Conservation (phyloP, 2,113 vertebrate species). For the Chlorodrepanis virens region DNA sequence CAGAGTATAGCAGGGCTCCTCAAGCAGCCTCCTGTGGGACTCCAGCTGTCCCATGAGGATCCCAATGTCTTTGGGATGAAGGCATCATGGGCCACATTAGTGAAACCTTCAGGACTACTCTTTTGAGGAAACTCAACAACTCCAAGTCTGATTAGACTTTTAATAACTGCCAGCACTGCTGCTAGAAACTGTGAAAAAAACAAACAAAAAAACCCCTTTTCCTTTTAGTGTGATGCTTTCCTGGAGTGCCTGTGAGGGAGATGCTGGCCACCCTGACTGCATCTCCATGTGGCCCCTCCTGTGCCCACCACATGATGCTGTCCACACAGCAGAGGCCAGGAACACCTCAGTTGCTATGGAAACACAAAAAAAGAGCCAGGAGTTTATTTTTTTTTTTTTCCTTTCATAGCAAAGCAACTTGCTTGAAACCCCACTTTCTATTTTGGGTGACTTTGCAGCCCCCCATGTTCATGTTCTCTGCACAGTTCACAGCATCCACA, state of each 20-base stretch:
- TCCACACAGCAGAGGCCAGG: neutral
- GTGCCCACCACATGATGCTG: fast-evolving
- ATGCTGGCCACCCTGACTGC: neutral
- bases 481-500: fast-evolving
- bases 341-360: neutral
- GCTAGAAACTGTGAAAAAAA: neutral
- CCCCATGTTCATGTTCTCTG: neutral
- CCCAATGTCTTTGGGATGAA: neutral
- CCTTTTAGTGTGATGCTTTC: neutral
- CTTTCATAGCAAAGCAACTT: neutral
- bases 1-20: fast-evolving
- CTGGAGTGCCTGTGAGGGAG: neutral
- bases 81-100: fast-evolving
- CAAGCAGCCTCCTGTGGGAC: fast-evolving
- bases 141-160: neutral
- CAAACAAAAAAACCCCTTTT: neutral
- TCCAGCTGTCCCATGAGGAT: neutral
- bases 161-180: neutral
- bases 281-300: neutral
- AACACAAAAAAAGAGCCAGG: neutral
- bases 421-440: neutral
- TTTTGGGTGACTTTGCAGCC: neutral
- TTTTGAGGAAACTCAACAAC: neutral
- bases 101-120: neutral
- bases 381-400: neutral